Percentiles rank a stretch among this genome's conserved stretches.
Conservation (phyloP, 1,140 invertebrate genomes). For the Rhizoglyphus robini region DNA sequence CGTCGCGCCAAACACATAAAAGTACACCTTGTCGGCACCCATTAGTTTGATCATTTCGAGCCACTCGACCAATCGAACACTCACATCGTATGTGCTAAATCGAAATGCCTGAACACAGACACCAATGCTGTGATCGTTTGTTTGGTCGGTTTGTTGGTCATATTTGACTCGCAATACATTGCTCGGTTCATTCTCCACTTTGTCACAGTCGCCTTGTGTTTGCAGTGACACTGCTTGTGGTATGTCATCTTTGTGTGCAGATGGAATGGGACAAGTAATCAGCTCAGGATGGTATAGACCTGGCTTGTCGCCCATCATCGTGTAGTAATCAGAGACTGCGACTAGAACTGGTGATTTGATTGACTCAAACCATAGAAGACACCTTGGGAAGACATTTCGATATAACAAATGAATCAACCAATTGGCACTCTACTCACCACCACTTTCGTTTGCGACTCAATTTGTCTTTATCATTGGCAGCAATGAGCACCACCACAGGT, state of each 20-base stretch:
- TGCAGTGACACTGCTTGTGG: slow-evolving; percentile 64
- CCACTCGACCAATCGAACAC: slow-evolving; percentile 19
- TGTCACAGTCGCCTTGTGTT: slow-evolving; percentile 46
- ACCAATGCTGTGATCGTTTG: slow-evolving; percentile 1
- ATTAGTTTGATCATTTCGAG: slow-evolving; percentile 10
- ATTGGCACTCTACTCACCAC: background rate
- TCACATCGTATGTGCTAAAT: slow-evolving; percentile 16
- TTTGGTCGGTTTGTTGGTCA: slow-evolving; percentile 36
- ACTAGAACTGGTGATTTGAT: slow-evolving; percentile 61
- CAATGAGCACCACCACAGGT: slow-evolving; percentile 58
- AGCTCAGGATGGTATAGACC: slow-evolving; percentile 78
- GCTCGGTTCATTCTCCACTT: slow-evolving; percentile 53
- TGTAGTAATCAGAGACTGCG: slow-evolving; percentile 62
- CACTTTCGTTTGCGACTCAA: slow-evolving; percentile 51
- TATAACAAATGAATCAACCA: background rate
- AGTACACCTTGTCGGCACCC: slow-evolving; percentile 15
- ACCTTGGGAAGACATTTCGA: slow-evolving; percentile 31
- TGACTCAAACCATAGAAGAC: slow-evolving; percentile 77
- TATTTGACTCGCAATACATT: slow-evolving; percentile 75
- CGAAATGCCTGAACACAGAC: slow-evolving; percentile 18
- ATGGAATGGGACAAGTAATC: slow-evolving; percentile 67
- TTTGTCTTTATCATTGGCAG: slow-evolving; percentile 74
- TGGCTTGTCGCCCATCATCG: slow-evolving; percentile 76
- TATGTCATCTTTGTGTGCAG: slow-evolving; percentile 35
- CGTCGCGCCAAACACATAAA: slow-evolving; percentile 7